phyloP scores from a whole-genome alignment of 2,888 invertebrate species.

The Dicranocentrus wangi region DNA sequence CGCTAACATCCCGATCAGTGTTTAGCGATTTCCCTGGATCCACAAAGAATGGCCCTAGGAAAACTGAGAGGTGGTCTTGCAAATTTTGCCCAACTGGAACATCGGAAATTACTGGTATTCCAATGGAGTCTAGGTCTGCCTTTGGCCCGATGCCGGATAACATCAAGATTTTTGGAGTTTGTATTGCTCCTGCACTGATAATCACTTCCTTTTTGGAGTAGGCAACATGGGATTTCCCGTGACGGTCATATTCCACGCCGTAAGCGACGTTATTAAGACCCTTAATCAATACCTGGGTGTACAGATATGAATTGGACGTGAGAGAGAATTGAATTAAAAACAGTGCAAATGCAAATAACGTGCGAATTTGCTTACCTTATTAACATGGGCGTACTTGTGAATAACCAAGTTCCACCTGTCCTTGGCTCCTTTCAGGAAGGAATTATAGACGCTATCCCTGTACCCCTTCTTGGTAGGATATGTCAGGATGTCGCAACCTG shows the following conservation, averaged over 20 bases:
- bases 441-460: constrained; percentile 61
- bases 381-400: constrained; percentile 66
- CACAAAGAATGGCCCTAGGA: constrained; percentile 67
- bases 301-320: too few relatives aligned
- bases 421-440: constrained; percentile 60
- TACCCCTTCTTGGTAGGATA: constrained; percentile 63
- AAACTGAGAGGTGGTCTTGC: constrained; percentile 63
- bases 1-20: constrained; percentile 61
- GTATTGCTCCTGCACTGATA: too few relatives aligned
- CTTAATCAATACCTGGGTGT: not conserved
- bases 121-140: constrained; percentile 42
- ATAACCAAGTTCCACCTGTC: constrained; percentile 60
- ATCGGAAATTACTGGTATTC: constrained; percentile 32
- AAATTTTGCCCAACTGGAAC: constrained; percentile 61
- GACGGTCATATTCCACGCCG: constrained; percentile 55
- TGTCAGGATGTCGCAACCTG: constrained; percentile 65
- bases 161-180: constrained; percentile 50
- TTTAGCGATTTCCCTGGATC: constrained; percentile 54
- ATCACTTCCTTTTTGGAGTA: constrained; percentile 48
- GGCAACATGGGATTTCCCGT: constrained; percentile 49
- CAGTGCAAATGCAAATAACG: too few relatives aligned
- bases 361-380: constrained; percentile 58
- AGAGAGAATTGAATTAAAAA: too few relatives aligned
- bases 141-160: constrained; percentile 39
- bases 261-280: constrained; percentile 23